Evolutionary conservation across 37 sponge, comb jelly and placozoan species (phyloP), one percentile per base, ranked within the genome.

Genomic region (Lycopodina hypogea): DNA sequence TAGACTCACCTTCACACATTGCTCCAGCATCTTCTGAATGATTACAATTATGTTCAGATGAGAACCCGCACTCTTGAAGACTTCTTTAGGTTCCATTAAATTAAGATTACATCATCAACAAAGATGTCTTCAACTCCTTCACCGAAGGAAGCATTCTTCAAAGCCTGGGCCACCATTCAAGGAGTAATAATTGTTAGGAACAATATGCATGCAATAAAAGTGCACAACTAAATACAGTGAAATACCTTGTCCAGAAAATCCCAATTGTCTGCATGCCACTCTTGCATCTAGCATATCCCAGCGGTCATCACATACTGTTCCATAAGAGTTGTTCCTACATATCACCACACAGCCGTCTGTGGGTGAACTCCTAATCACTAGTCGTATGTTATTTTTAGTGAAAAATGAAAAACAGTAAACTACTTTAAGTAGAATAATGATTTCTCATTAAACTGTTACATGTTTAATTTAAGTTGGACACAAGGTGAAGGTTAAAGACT

Each of bases 291-390:
- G 61, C 19, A 45, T n/a, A 42, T 72, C 65, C 82, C 82, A 81
- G 11, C 1, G 33, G 64, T 81, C 82, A 64, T 81, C 74, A 62
- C 82, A 81, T 36, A 81, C 65, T 12, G 73, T 81, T 1, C 73
- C 72, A 62, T 73, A 81, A n/a, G 52, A 61, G 50, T 75, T 67
- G 36, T 75, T 56, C 28, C 37, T 56, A 35, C 76, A 75, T n/a
- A 83, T 53, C 65, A 68, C 76, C 52, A 83, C 83, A 68, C 68
- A 51, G 50, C 83, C 83, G 40, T 83, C 76, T 28, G 24, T 39
- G 7, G 70, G 70, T 11, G 14, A 38, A 28, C 29, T 18, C 24
- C 81, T 62, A 60, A 59, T 71, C 48, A 81, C 41, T 18, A 81
- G 72, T 33, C 61, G n/a, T n/a, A n/a, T n/a, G n/a, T n/a, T n/a